These are phyloP conservation scores for Lasioglossum vierecki DNA, from an alignment of 2,888 invertebrate species.

Conservation along the genomic window DNA sequence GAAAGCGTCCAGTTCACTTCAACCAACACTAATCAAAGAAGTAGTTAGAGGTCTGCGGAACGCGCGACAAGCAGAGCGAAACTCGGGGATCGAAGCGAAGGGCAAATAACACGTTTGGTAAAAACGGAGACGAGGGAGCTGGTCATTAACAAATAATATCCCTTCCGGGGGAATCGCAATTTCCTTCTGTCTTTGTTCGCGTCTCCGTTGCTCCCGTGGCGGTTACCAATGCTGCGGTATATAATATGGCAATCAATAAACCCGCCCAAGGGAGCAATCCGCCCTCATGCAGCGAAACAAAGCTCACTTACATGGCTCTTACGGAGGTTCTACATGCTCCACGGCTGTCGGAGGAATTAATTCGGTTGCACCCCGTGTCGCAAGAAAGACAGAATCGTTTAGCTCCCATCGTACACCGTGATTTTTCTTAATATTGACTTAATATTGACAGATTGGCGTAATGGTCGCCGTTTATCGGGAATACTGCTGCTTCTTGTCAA, in stretches of 20 bases:
- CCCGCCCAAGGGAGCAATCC: conserved; percentile 48
- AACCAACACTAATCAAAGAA: no score
- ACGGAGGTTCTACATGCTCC: conserved; percentile 25
- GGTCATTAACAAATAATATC: conserved; percentile 50
- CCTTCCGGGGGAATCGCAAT: conserved; percentile 38
- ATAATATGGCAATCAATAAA: conserved; percentile 59
- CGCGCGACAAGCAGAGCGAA: conserved; percentile 3
- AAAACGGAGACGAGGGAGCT: background rate
- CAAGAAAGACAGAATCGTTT: conserved; percentile 1
- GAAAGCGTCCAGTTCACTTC: no score
- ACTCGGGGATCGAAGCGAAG: background rate
- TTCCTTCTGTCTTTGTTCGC: conserved; percentile 33
- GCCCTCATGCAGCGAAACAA: conserved; percentile 37
- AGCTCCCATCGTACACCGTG: background rate
- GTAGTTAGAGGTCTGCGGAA: no score
- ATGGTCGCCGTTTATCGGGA: background rate
- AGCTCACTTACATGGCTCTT: conserved; percentile 52
- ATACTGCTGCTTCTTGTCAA: background rate
- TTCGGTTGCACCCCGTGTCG: conserved; percentile 14
- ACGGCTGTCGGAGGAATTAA: conserved; percentile 33
- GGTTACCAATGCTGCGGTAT: conserved; percentile 34
- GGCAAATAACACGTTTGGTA: background rate
- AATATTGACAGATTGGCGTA: background rate
- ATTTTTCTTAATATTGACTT: background rate
- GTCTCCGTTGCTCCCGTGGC: conserved; percentile 5